Base-by-base conservation (phyloP, 2,113 vertebrate species). In the Sinocyclocheilus grahami region DNA sequence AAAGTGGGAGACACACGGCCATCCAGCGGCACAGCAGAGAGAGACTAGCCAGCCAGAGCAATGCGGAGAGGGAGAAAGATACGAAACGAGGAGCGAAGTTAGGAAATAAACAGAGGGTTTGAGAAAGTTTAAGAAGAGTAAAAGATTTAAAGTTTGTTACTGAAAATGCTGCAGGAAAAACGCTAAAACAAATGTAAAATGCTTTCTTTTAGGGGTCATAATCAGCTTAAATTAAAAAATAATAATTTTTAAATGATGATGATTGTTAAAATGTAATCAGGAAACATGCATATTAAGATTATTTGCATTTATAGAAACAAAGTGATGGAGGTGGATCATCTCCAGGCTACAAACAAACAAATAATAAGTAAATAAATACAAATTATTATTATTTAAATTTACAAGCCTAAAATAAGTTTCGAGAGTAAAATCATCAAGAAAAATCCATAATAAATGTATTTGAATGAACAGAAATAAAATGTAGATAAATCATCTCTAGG, bases 31-130 rank as follows among this genome's bases (percentile, higher is more conserved):
- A 78, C 86, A 83, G 60, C 86, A 86, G 87, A 86, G 24, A 91
- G 83, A 89, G 86, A 91, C 90, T 93, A 89, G 92, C 48, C 91
- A 87, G 90, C 90, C 88, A 87, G 85, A 92, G 88, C 88, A 86
- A 90, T 67, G 48, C 90, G 62, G 53, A 30, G 22, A 71, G 90
- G 60, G 88, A 77, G 75, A 22, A 3, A 24, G 33, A 60, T 4
- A 78, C 0, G 77, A 4, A 76, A 53, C n/a, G 24, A 85, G 51
- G 53, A 0, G 33, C 11, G 30, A 69, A 46, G 86, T 14, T 13
- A 37, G 80, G 8, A 16, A 33, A 53, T 18, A 51, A 55, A 65
- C 20, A 55, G 63, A 51, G 27, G 10, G 58, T n/a, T 48, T 72
- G 51, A 72, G 67, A 82, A 27, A 76, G 65, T 18, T 8, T n/a